A percentile compares a stretch with the other conserved stretches of the same genome.
Conservation (phyloP, 2,797 vertebrate species). For the Pipistrellus nathusii region DNA sequence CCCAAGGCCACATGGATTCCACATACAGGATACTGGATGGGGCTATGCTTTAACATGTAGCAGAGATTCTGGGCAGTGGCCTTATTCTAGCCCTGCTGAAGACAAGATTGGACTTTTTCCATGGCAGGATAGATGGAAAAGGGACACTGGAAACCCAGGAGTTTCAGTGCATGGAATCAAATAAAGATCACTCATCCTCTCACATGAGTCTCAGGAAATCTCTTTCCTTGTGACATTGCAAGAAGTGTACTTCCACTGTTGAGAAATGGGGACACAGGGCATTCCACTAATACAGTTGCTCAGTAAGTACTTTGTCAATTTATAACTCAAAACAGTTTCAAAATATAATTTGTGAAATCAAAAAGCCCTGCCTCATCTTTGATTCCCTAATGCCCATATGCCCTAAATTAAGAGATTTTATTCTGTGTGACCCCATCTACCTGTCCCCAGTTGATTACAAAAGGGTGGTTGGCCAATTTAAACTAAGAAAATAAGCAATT, state of each 20-base stretch:
- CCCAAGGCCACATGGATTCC: not conserved
- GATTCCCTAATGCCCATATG: not conserved
- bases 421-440: not conserved
- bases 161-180: not conserved
- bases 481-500: not conserved
- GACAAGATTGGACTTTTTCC: not conserved
- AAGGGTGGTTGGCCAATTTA: not conserved
- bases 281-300: not conserved
- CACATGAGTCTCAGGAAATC: not conserved
- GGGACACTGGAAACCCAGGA: not conserved
- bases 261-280: not conserved
- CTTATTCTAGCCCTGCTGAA: not conserved
- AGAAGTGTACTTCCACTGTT: not conserved
- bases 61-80: not conserved
- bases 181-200: not conserved
- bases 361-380: not conserved
- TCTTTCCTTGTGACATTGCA: not conserved
- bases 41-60: not conserved
- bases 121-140: not conserved
- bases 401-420: not conserved
- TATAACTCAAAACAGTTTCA: not conserved
- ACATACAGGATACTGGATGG: not conserved
- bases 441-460: not conserved
- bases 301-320: not conserved
- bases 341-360: not conserved